Conservation (phyloP, 2,888 invertebrate species). For the Apomyelois bistriatella region DNA sequence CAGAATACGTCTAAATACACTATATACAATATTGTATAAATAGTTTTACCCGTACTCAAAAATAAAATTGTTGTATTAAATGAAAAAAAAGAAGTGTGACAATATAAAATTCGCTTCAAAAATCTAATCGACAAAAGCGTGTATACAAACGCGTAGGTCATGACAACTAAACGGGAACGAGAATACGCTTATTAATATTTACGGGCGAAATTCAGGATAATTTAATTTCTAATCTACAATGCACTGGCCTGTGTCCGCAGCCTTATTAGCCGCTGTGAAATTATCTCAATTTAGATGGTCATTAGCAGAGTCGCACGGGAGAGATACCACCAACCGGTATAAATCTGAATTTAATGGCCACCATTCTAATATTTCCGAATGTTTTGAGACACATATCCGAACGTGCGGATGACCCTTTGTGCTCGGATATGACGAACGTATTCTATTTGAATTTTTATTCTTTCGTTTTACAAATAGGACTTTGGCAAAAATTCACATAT, state of each 20-base stretch:
- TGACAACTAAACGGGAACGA: too few relatives aligned
- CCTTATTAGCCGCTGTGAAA: slow-evolving; percentile 67
- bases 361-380: slow-evolving; percentile 66
- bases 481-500: too few relatives aligned
- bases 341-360: slow-evolving; percentile 78
- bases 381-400: slow-evolving; percentile 48
- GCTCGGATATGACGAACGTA: background rate
- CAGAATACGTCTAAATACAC: too few relatives aligned
- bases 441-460: too few relatives aligned
- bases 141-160: too few relatives aligned
- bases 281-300: slow-evolving; percentile 81
- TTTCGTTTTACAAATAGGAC: too few relatives aligned
- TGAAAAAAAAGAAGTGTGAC: too few relatives aligned
- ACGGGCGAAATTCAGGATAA: slow-evolving; percentile 22
- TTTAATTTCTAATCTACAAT: slow-evolving; percentile 26
- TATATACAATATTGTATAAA: too few relatives aligned
- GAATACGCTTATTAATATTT: slow-evolving; percentile 25
- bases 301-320: slow-evolving; percentile 76
- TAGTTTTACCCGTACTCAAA: too few relatives aligned
- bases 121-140: too few relatives aligned
- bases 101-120: too few relatives aligned
- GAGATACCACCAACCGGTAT: slow-evolving; percentile 74
- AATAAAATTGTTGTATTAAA: too few relatives aligned
- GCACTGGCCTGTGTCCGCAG: slow-evolving; percentile 29
- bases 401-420: slow-evolving; percentile 24